A percentile compares a stretch with the other conserved stretches of the same genome.
phyloP scores from a whole-genome alignment of 2,797 vertebrate species.

The Myotis pilosus region DNA sequence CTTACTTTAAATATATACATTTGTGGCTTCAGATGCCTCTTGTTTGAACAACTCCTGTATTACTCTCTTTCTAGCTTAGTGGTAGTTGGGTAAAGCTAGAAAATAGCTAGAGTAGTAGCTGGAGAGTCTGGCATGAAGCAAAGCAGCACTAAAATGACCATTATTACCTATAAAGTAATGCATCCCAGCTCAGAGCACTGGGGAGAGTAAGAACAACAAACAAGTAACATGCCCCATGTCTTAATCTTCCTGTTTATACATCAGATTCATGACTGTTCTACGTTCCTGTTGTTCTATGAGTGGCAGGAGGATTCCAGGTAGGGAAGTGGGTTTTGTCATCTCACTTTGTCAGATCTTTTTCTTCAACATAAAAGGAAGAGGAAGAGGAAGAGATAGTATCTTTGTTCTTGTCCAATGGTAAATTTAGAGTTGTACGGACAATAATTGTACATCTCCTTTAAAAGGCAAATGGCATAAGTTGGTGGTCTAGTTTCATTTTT shows the following conservation, averaged over 20 bases:
- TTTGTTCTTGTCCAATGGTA: background rate
- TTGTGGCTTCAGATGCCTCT: background rate
- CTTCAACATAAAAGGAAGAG: conserved; percentile 1
- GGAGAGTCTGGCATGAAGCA: background rate
- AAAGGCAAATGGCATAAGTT: background rate
- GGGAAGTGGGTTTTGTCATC: background rate
- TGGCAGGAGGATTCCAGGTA: background rate
- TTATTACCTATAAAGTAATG: background rate
- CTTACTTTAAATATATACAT: background rate
- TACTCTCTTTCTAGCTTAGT: background rate
- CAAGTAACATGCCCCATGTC: background rate
- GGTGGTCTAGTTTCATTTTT: background rate
- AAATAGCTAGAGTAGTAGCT: background rate
- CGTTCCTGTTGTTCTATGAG: background rate
- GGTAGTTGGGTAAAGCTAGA: background rate
- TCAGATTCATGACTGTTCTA: background rate
- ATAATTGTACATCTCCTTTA: background rate
- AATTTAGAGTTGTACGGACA: background rate
- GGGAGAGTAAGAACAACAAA: background rate
- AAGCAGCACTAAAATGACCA: background rate
- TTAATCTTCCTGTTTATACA: background rate
- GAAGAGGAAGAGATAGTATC: background rate
- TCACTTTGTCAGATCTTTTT: background rate
- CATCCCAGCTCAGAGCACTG: background rate
- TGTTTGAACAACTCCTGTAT: background rate